Evolutionary conservation across 2,797 vertebrate genomes (phyloP).

Genomic region (Falco concolor): DNA sequence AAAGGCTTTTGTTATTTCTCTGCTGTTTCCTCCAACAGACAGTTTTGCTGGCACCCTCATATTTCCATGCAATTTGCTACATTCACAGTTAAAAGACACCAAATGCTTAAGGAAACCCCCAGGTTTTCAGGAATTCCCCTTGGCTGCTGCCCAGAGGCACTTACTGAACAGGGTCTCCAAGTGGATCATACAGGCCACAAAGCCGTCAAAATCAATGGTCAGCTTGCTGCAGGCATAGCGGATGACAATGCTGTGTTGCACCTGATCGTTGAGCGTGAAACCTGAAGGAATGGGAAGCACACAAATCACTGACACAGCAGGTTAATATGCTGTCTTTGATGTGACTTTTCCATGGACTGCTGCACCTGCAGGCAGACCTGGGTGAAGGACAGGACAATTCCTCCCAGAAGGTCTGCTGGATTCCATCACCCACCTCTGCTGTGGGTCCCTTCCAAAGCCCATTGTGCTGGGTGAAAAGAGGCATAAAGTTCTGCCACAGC

Average conservation of each 20-base stretch:
- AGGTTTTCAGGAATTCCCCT: not conserved
- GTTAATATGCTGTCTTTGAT: not conserved
- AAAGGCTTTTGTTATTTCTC: not conserved
- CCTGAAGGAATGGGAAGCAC: slow-evolving; percentile 65
- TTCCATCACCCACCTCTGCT: not conserved
- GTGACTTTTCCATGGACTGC: not conserved
- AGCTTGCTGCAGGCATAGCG: slow-evolving; percentile 75
- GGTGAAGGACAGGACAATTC: not conserved
- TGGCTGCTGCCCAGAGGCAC: slow-evolving; percentile 14
- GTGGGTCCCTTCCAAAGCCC: not conserved
- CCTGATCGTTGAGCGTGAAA: slow-evolving; percentile 77
- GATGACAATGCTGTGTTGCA: slow-evolving; percentile 78
- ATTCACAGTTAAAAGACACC: not conserved
- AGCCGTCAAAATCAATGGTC: slow-evolving; percentile 84
- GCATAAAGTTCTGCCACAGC: not conserved
- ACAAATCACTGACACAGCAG: not conserved
- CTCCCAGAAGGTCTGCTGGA: not conserved
- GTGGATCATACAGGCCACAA: slow-evolving; percentile 82
- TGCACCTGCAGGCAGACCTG: not conserved
- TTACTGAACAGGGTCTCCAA: slow-evolving; percentile 89
- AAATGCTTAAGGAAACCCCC: not conserved
- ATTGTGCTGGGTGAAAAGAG: not conserved
- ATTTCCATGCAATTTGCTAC: not conserved
- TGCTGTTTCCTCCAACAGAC: not conserved
- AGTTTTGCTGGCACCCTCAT: not conserved